phyloP scores from a whole-genome alignment of 2,113 vertebrate species.

The Ctenomys sociabilis region DNA sequence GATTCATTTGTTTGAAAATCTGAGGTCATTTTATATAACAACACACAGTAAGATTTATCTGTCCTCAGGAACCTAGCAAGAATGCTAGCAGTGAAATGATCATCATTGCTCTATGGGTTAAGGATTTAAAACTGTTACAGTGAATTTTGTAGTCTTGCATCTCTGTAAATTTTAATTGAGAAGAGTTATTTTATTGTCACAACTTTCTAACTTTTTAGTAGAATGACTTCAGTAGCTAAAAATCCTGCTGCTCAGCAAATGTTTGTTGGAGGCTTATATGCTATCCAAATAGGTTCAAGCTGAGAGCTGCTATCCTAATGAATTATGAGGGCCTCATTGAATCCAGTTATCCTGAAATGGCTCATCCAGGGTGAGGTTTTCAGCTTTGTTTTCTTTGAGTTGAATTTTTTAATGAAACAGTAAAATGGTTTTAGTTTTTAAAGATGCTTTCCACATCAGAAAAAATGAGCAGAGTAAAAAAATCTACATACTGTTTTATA shows the following conservation, averaged over 20 bases:
- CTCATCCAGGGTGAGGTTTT: background rate
- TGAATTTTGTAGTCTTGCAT: slow-evolving; percentile 14
- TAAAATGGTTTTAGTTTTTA: slow-evolving; percentile 9
- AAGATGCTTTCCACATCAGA: slow-evolving; percentile 4
- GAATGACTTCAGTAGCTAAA: slow-evolving; percentile 80
- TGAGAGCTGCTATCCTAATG: slow-evolving; percentile 30
- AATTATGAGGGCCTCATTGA: background rate
- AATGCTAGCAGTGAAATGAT: background rate
- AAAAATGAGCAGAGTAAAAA: background rate
- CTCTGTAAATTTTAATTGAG: slow-evolving; percentile 39
- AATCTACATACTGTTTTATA: background rate
- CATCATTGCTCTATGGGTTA: slow-evolving; percentile 11
- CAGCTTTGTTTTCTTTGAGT: slow-evolving; percentile 30
- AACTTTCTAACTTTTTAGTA: slow-evolving; percentile 41
- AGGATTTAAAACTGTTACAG: slow-evolving; percentile 12
- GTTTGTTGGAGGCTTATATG: slow-evolving; percentile 65
- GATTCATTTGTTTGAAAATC: slow-evolving; percentile 2
- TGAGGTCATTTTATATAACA: background rate
- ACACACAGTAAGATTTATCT: background rate
- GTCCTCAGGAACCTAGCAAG: background rate
- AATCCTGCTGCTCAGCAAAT: slow-evolving; percentile 69
- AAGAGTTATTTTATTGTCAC: slow-evolving; percentile 73
- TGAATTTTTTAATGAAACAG: slow-evolving; percentile 33
- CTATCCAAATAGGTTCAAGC: background rate
- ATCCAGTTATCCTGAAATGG: background rate